A percentile compares a stretch with the other conserved stretches of the same genome.
These are phyloP conservation scores for Atherix ibis DNA, from an alignment of 2,888 invertebrate genomes.

Conservation along the genomic window DNA sequence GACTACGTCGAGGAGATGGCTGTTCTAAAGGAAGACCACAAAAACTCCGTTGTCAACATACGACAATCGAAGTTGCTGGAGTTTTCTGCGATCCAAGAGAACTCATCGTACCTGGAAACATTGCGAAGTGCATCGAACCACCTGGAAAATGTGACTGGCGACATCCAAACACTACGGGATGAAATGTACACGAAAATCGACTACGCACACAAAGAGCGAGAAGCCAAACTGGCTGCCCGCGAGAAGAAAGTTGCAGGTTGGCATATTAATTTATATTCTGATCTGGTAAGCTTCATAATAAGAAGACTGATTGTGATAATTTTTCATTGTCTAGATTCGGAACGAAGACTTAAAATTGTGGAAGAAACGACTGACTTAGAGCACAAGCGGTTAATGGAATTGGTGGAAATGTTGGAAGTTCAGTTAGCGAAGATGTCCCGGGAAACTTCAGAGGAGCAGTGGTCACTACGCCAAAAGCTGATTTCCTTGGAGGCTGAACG, in stretches of 20 bases:
- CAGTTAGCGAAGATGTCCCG: constrained; percentile 25
- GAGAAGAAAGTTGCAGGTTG: constrained; percentile 21
- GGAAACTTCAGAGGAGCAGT: constrained; percentile 29
- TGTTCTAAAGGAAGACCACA: constrained; percentile 19
- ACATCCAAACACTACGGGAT: constrained; percentile 22
- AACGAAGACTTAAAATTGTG: constrained; percentile 21
- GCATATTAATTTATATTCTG: neutral
- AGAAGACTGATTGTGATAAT: neutral
- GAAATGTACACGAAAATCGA: constrained; percentile 23
- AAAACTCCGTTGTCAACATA: constrained; percentile 24
- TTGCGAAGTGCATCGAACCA: constrained; percentile 25
- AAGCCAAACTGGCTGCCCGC: constrained; percentile 20
- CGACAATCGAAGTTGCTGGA: constrained; percentile 28
- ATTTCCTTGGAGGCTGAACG: constrained; percentile 28
- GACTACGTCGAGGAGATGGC: constrained; percentile 24
- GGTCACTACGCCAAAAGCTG: constrained; percentile 28
- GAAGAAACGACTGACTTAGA: constrained; percentile 24
- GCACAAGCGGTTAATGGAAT: constrained; percentile 25
- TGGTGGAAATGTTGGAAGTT: constrained; percentile 26
- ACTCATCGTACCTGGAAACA: constrained; percentile 26
- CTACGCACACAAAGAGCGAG: constrained; percentile 19
- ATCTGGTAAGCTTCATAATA: constrained; percentile 1
- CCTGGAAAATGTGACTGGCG: constrained; percentile 20
- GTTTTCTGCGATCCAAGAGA: constrained; percentile 27
- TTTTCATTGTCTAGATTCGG: constrained; percentile 16